A percentile compares a stretch with the other conserved stretches of the same genome.
These are phyloP conservation scores for Ciconia maguari DNA, from an alignment of 2,113 vertebrate species.

Conservation along the genomic window DNA sequence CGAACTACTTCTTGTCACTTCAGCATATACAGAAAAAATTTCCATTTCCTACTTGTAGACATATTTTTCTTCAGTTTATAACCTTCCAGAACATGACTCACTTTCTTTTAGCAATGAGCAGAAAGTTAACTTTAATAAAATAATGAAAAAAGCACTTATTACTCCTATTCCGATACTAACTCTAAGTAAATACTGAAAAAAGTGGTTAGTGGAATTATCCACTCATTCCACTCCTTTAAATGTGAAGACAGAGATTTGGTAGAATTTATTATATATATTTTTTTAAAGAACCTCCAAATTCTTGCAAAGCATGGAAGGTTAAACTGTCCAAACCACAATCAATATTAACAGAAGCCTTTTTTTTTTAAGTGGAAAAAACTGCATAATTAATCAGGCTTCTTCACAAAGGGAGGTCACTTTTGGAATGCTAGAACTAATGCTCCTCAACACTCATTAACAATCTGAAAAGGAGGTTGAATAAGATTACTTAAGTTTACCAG, in stretches of 20 bases:
- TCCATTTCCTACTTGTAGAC: neutral
- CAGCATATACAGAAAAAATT: neutral
- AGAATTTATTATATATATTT: too few relatives aligned
- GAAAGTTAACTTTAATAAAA: neutral
- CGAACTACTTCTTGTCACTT: neutral
- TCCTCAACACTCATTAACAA: neutral
- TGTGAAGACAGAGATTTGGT: neutral
- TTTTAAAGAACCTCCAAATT: neutral
- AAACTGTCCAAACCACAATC: neutral
- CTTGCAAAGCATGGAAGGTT: neutral
- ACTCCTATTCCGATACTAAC: neutral
- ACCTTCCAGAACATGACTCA: neutral
- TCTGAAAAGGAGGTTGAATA: neutral
- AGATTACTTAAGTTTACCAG: neutral
- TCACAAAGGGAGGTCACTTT: neutral
- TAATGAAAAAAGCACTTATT: neutral
- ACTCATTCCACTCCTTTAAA: neutral
- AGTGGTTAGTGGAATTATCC: neutral
- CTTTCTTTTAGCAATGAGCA: neutral
- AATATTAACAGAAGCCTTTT: neutral
- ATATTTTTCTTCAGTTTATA: neutral
- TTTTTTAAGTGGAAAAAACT: neutral
- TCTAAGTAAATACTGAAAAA: neutral
- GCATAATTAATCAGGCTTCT: neutral
- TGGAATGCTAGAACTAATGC: neutral